Evolutionary conservation across 2,797 vertebrate genomes (phyloP).

Genomic region (Pitangus sulphuratus): DNA sequence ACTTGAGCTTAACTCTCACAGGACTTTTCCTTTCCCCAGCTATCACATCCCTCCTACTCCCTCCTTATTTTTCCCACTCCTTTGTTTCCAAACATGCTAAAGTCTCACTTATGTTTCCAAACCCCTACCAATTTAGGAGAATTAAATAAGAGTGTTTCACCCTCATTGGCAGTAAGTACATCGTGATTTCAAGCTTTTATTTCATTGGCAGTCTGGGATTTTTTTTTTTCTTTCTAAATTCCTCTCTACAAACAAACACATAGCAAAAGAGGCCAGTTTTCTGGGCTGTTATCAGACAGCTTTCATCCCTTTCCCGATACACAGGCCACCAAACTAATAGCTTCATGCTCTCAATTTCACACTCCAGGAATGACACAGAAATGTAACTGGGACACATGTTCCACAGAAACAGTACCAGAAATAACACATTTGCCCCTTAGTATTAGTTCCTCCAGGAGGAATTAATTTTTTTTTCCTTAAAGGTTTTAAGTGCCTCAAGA

Average conservation of each 20-base stretch:
- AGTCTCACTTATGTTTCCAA: not conserved
- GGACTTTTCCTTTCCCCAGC: not conserved
- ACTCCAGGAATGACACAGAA: slow-evolving; percentile 2
- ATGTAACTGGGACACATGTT: not conserved
- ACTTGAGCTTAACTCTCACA: not conserved
- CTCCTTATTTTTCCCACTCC: not conserved
- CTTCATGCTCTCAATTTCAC: slow-evolving; percentile 16
- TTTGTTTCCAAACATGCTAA: not conserved
- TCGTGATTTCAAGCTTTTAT: not conserved
- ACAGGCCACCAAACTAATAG: not conserved
- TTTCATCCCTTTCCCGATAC: not conserved
- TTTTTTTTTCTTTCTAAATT: not conserved
- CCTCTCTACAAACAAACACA: not conserved
- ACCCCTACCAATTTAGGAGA: not conserved
- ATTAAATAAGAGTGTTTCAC: not conserved
- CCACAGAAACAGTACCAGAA: not conserved
- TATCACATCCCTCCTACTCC: not conserved
- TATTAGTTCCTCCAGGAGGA: not conserved
- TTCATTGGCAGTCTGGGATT: not conserved
- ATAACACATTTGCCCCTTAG: not conserved
- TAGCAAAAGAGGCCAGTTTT: not conserved
- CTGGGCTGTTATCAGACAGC: not conserved
- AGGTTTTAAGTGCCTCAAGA: not conserved
- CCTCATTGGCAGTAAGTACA: not conserved
- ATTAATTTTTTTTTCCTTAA: not conserved